Evolutionary conservation across 2,888 invertebrate genomes (phyloP).

Genomic region (Dastarcus helophoroides): DNA sequence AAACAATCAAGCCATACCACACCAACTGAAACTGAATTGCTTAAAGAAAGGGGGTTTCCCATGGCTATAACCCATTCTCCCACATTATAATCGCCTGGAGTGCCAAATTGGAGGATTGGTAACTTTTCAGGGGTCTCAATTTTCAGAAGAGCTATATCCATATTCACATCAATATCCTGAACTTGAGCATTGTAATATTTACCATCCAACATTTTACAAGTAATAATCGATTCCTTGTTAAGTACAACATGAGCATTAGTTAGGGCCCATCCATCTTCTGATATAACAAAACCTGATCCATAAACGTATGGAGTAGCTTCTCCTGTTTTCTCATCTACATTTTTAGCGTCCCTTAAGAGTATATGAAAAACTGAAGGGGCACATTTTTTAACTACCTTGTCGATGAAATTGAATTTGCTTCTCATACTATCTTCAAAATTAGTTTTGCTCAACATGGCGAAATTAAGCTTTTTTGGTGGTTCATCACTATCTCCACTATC

Average conservation of each 20-base stretch:
- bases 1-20: constrained; percentile 55
- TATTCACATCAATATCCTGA: constrained; percentile 72
- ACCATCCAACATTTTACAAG: constrained; percentile 39
- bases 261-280: constrained; percentile 74
- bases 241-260: constrained; percentile 94
- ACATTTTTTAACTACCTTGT: constrained; percentile 63
- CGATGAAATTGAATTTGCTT: constrained; percentile 25
- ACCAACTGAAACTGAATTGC: constrained; percentile 87
- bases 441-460: no score
- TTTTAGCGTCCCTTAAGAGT: constrained; percentile 65
- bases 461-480: no score
- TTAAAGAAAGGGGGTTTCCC: constrained; percentile 82
- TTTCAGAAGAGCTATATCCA: constrained; percentile 81
- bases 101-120: constrained; percentile 66
- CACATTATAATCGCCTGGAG: constrained; percentile 59
- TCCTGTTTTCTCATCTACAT: constrained; percentile 46
- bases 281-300: constrained; percentile 87
- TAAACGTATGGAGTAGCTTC: constrained; percentile 58
- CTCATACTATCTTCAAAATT: no score
- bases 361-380: constrained; percentile 82
- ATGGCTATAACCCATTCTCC: constrained; percentile 94
- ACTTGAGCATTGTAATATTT: constrained; percentile 47
- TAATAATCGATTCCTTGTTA: constrained; percentile 37
- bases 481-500: no score
- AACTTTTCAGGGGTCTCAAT: constrained; percentile 54